Evolutionary conservation across 92 coral and sea anemone genomes (phyloP).

Genomic region (Anthopleura xanthogrammica): DNA sequence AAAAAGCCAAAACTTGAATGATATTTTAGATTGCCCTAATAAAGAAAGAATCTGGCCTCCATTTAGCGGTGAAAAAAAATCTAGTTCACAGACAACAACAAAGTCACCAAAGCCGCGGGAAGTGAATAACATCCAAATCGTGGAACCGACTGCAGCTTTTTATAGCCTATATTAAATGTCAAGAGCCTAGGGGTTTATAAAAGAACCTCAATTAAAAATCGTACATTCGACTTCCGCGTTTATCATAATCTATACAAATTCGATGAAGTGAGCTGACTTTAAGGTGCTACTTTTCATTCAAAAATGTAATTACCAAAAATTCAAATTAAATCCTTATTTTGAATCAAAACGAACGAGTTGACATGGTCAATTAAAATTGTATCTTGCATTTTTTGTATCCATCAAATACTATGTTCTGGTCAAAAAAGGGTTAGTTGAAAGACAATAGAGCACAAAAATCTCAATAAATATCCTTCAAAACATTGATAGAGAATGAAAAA

Average conservation of each 20-base stretch:
- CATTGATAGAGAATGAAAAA: neutral
- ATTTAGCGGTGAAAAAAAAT: neutral
- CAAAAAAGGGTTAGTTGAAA: neutral
- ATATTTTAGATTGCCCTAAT: neutral
- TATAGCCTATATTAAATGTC: slow-evolving; percentile 22
- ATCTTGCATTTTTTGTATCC: neutral
- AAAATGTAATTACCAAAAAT: neutral
- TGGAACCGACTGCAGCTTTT: neutral
- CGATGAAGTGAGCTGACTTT: slow-evolving; percentile 1
- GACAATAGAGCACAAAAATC: neutral
- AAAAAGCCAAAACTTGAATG: neutral
- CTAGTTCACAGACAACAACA: neutral
- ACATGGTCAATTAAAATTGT: neutral
- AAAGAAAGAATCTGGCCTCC: neutral
- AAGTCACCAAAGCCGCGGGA: neutral
- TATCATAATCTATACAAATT: slow-evolving; percentile 8
- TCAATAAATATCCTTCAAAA: neutral
- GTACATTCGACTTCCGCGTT: slow-evolving; percentile 26
- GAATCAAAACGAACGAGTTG: neutral
- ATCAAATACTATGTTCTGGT: neutral
- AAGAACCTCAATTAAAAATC: slow-evolving; percentile 19
- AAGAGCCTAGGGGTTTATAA: slow-evolving; percentile 5
- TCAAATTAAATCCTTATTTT: neutral
- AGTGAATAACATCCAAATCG: neutral
- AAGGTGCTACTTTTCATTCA: slow-evolving; percentile 24